These are phyloP conservation scores for Lophius americanus DNA, from an alignment of 2,797 vertebrate genomes.

Conservation along the genomic window DNA sequence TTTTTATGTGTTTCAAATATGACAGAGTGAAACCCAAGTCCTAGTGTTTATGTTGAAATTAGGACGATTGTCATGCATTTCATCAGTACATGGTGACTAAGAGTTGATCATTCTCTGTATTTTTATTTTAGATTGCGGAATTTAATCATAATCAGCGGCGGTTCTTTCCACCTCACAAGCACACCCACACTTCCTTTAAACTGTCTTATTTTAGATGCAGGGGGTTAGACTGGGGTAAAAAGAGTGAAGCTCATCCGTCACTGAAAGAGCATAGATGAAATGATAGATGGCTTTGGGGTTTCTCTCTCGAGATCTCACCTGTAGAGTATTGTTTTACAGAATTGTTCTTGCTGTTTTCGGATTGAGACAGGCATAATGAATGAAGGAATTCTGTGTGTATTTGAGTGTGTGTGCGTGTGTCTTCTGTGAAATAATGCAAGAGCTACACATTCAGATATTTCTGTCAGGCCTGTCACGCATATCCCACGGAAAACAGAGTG, in stretches of 20 bases:
- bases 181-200: conserved; percentile 71
- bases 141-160: conserved; percentile 41
- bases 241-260: background rate
- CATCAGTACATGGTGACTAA: background rate
- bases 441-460: conserved; percentile 40
- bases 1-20: too few relatives aligned
- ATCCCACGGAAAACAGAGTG: conserved; percentile 59
- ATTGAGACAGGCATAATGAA: too few relatives aligned
- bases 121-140: conserved; percentile 57
- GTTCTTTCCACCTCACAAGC: conserved; percentile 47
- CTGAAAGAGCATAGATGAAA: conserved; percentile 21
- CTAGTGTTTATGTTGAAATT: background rate
- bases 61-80: background rate
- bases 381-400: too few relatives aligned
- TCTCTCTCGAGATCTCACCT: background rate
- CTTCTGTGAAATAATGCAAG: background rate
- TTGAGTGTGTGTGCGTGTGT: background rate
- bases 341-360: too few relatives aligned
- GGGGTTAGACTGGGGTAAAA: conserved; percentile 57
- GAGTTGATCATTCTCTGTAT: conserved; percentile 7
- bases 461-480: conserved; percentile 35
- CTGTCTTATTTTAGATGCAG: conserved; percentile 64
- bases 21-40: too few relatives aligned
- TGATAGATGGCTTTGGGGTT: conserved; percentile 2
- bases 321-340: too few relatives aligned